phyloP scores from a whole-genome alignment of 2,797 vertebrate genomes.

The Pangasius macronema region DNA sequence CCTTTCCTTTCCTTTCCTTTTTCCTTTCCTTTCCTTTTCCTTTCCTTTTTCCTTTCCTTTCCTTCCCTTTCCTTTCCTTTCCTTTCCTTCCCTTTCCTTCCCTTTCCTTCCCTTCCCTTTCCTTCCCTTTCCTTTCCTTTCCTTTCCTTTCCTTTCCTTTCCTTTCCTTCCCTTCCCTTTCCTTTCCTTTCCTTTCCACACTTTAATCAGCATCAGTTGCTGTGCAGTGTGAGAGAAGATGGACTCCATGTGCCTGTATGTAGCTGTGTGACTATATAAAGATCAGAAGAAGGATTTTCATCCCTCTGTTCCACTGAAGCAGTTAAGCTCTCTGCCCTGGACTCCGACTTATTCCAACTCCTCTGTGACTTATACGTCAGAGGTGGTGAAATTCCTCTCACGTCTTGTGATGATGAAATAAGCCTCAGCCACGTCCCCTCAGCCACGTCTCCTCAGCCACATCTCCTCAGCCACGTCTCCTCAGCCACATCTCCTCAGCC shows the following conservation, averaged over 20 bases:
- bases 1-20: too few species aligned
- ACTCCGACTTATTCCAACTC: neutral
- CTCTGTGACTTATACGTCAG: neutral
- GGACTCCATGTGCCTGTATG: neutral
- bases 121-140: too few species aligned
- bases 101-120: neutral
- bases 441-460: too few species aligned
- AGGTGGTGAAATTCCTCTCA: neutral
- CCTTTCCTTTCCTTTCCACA: neutral
- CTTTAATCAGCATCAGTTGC: neutral
- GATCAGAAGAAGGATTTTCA: neutral
- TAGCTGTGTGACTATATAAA: neutral
- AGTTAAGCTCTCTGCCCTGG: neutral
- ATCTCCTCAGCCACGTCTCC: neutral
- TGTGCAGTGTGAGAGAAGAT: neutral
- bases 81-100: too few species aligned
- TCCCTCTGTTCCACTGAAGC: neutral
- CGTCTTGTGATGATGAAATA: conserved; percentile 18
- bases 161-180: neutral
- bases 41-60: neutral
- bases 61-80: neutral
- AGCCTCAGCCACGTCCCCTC: too few species aligned
- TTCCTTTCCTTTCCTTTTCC: neutral
- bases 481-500: too few species aligned
- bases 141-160: too few species aligned